These are phyloP conservation scores for Micropoecilia bifurca DNA, from an alignment of 2,797 vertebrate species.

Conservation along the genomic window DNA sequence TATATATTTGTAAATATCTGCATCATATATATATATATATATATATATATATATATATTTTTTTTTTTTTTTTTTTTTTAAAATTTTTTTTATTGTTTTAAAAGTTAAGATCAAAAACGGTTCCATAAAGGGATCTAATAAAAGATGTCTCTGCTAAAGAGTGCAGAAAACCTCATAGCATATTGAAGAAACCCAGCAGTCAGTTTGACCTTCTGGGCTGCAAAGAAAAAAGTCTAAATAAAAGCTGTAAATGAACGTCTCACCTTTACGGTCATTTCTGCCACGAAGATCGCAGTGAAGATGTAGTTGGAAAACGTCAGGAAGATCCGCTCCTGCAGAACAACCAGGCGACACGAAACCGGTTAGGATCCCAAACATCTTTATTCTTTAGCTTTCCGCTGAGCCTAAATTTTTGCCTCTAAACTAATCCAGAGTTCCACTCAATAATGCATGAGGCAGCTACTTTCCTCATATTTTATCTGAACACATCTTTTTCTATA, in stretches of 20 bases:
- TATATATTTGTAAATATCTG: no score
- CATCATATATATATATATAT: no score
- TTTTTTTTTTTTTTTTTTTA: no score
- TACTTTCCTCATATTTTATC: constrained; percentile 21
- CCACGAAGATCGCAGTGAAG: constrained; percentile 96
- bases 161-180: background rate
- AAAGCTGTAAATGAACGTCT: background rate
- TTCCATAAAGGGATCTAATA: constrained; percentile 10
- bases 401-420: constrained; percentile 6
- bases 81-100: background rate
- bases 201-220: background rate
- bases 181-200: background rate
- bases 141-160: constrained; percentile 3
- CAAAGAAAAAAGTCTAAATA: background rate
- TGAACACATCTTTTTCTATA: constrained; percentile 28
- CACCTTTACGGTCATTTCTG: constrained; percentile 98
- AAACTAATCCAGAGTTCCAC: constrained; percentile 10
- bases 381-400: constrained; percentile 7
- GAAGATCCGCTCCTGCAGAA: constrained; percentile 92
- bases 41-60: no score
- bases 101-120: background rate
- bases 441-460: constrained; percentile 56
- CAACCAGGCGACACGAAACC: constrained; percentile 26
- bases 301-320: constrained; percentile 97
- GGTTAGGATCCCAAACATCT: constrained; percentile 9